Evolutionary conservation across 2,888 invertebrate species (phyloP).

Genomic region (Acleris literana): DNA sequence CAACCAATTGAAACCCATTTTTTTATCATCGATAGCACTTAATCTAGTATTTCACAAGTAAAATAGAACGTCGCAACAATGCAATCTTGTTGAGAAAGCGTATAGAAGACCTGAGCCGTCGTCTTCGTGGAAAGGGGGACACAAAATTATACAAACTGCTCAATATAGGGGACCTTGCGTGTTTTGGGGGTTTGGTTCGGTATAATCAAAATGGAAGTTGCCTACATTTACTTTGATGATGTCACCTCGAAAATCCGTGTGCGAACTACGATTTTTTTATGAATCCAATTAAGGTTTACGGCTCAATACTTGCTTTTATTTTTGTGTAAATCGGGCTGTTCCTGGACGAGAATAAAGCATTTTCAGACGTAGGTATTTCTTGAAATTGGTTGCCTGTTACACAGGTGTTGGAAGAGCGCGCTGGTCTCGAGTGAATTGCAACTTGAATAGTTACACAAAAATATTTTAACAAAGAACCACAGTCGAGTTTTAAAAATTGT

Average conservation of each 20-base stretch:
- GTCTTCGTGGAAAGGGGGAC: conserved; percentile 28
- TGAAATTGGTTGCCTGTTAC: too few species aligned
- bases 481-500: too few species aligned
- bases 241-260: neutral
- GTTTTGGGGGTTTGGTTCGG: conserved; percentile 37
- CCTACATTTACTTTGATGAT: conserved; percentile 28
- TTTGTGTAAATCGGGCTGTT: too few species aligned
- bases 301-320: neutral
- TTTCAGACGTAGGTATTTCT: too few species aligned
- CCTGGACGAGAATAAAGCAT: too few species aligned
- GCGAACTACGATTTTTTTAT: neutral
- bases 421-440: too few species aligned
- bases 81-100: conserved; percentile 14
- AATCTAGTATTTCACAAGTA: neutral
- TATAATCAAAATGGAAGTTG: conserved; percentile 39
- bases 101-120: conserved; percentile 10
- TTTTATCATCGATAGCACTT: too few species aligned
- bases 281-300: neutral
- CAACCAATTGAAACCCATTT: too few species aligned
- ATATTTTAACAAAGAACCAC: too few species aligned
- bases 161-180: conserved; percentile 39
- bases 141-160: conserved; percentile 45
- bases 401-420: too few species aligned
- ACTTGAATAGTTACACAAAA: too few species aligned
- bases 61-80: conserved; percentile 1